Conservation (phyloP, 2,888 invertebrate genomes). For the Stenurella melanura region DNA sequence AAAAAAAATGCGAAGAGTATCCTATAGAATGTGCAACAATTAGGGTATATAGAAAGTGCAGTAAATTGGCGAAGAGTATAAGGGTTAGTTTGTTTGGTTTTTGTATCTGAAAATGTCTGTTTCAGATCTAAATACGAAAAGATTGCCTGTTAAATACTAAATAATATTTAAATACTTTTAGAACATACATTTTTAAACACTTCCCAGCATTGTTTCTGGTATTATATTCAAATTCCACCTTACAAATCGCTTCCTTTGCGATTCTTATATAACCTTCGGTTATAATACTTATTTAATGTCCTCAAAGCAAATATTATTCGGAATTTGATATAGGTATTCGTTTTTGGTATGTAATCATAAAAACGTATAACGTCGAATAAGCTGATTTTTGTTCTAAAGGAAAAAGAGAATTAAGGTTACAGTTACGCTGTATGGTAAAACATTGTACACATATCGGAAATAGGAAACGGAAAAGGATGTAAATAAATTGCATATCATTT, state of each 20-base stretch:
- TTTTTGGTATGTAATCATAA: not conserved
- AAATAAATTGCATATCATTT: slow-evolving; percentile 7
- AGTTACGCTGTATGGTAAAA: slow-evolving; percentile 5
- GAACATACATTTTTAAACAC: no score
- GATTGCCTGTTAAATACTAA: no score
- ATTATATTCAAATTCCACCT: no score
- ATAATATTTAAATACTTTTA: no score
- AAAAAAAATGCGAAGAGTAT: no score
- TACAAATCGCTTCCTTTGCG: not conserved
- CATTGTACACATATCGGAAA: slow-evolving; percentile 7
- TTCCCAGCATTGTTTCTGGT: no score
- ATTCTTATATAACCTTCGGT: not conserved
- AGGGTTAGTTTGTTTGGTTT: no score
- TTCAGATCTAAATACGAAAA: no score
- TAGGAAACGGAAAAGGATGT: slow-evolving; percentile 5
- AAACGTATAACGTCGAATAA: not conserved
- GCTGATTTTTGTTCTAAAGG: not conserved
- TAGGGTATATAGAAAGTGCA: no score
- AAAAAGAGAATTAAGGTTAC: slow-evolving; percentile 2
- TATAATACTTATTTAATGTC: not conserved
- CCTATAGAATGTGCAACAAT: no score
- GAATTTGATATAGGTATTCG: not conserved
- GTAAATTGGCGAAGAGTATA: no score
- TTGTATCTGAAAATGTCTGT: no score
- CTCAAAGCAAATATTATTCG: not conserved